Evolutionary conservation across 2,888 invertebrate species (phyloP).

Genomic region (Cheilosia urbana): DNA sequence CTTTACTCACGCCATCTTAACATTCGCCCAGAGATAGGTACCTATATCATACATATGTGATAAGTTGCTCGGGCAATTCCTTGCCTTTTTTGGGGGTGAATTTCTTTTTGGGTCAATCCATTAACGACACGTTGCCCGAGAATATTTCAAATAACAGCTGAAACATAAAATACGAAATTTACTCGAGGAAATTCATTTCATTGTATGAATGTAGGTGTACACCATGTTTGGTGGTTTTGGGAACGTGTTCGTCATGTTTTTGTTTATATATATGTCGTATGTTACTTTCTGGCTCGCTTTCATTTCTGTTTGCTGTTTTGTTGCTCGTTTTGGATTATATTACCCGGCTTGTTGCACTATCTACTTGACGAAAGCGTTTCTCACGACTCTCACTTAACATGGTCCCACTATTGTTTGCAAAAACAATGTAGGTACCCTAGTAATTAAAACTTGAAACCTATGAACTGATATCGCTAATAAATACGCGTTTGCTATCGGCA

Average conservation of each 20-base stretch:
- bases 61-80: not conserved
- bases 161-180: no score
- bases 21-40: constrained; percentile 4
- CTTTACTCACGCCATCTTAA: constrained; percentile 44
- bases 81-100: constrained; percentile 14
- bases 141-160: not conserved
- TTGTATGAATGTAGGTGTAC: no score
- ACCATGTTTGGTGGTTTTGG: no score
- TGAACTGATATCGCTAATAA: not conserved
- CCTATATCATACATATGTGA: constrained; percentile 13
- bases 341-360: no score
- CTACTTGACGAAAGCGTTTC: not conserved
- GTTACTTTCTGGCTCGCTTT: no score
- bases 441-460: not conserved
- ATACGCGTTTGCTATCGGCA: not conserved
- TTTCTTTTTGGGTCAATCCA: constrained; percentile 27
- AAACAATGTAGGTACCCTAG: constrained; percentile 4
- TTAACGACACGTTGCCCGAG: constrained; percentile 30
- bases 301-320: no score
- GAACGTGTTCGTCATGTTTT: no score
- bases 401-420: constrained; percentile 7
- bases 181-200: no score
- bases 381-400: not conserved
- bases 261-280: no score
- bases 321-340: no score